A percentile compares a stretch with the other conserved stretches of the same genome.
These are phyloP conservation scores for Chromis chromis DNA, from an alignment of 2,797 vertebrate species.

Conservation along the genomic window DNA sequence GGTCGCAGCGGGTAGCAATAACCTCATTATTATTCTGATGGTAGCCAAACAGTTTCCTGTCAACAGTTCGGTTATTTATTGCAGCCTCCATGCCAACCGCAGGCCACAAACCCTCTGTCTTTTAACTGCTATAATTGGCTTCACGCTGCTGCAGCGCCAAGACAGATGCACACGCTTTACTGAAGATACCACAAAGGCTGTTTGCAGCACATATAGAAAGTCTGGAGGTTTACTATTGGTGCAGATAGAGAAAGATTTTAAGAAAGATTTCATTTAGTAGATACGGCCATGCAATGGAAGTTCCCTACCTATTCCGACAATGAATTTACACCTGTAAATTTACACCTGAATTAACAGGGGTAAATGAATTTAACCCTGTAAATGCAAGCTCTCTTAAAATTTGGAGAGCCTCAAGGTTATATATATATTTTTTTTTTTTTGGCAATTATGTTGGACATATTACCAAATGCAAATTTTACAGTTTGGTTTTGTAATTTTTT, in stretches of 20 bases:
- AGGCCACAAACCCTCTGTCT: conserved; percentile 84
- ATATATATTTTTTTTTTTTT: too few relatives aligned
- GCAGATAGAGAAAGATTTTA: not conserved
- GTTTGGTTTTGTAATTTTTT: too few relatives aligned
- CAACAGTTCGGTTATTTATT: conserved; percentile 87
- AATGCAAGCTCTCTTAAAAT: too few relatives aligned
- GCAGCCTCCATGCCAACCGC: conserved; percentile 77
- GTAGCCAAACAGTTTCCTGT: conserved; percentile 84
- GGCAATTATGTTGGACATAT: too few relatives aligned
- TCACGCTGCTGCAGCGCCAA: conserved; percentile 82
- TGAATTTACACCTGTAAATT: too few relatives aligned
- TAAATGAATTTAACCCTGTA: too few relatives aligned
- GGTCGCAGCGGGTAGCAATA: conserved; percentile 84
- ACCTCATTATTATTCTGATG: conserved; percentile 87
- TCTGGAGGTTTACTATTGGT: not conserved
- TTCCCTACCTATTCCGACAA: too few relatives aligned
- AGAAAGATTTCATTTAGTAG: not conserved
- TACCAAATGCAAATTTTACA: too few relatives aligned
- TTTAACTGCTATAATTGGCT: conserved; percentile 88
- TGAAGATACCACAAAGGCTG: conserved; percentile 61
- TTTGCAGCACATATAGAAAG: conserved; percentile 31
- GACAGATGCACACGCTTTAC: conserved; percentile 81
- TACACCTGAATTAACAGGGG: too few relatives aligned
- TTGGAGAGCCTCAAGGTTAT: too few relatives aligned
- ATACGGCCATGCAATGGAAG: not conserved